A percentile compares a stretch with the other conserved stretches of the same genome.
These are phyloP conservation scores for Ctenochaetus hawaiiensis DNA, from an alignment of 2,797 vertebrate species.

Conservation along the genomic window DNA sequence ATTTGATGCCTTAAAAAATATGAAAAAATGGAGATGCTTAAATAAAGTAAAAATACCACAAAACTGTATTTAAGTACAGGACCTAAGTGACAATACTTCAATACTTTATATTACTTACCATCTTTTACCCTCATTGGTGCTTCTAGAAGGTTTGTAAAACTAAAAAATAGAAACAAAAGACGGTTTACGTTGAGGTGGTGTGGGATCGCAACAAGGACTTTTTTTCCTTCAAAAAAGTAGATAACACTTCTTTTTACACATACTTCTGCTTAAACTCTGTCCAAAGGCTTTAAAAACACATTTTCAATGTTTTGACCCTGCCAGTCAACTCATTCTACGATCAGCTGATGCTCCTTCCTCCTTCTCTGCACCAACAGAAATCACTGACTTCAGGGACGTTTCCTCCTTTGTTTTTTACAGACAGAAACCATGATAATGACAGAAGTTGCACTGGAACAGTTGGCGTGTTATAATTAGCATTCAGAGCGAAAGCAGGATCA, in stretches of 20 bases:
- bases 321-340: neutral
- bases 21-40: too few relatives aligned
- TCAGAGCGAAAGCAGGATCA: conserved; percentile 71
- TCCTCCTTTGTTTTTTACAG: conserved; percentile 17
- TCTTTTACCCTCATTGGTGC: too few relatives aligned
- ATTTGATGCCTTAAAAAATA: too few relatives aligned
- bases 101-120: neutral
- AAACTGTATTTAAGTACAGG: neutral
- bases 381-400: conserved; percentile 13
- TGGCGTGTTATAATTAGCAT: conserved; percentile 68
- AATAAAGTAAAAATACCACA: neutral
- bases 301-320: neutral
- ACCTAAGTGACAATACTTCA: neutral
- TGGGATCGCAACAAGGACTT: too few relatives aligned
- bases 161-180: too few relatives aligned
- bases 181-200: too few relatives aligned
- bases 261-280: neutral
- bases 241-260: too few relatives aligned
- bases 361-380: conserved; percentile 10
- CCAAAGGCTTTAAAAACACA: neutral
- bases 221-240: too few relatives aligned
- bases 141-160: too few relatives aligned
- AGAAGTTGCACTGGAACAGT: conserved; percentile 46
- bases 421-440: conserved; percentile 20
- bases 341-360: neutral